These are phyloP conservation scores for Noctua janthina DNA, from an alignment of 2,888 invertebrate species.

Conservation along the genomic window DNA sequence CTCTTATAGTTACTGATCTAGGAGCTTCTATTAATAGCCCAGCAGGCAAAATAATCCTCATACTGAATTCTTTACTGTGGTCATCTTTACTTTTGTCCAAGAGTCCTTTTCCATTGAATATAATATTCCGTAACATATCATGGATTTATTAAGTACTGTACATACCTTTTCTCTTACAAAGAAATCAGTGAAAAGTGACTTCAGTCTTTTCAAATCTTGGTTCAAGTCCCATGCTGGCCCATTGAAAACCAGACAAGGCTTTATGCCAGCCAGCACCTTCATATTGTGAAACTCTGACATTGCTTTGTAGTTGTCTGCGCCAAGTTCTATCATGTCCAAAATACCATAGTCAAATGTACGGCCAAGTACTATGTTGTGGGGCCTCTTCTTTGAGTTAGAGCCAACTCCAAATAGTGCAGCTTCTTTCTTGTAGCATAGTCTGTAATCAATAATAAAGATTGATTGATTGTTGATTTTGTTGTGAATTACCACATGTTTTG, in stretches of 20 bases:
- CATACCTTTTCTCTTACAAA: slow-evolving; percentile 95
- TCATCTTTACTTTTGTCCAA: background rate
- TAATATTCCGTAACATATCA: background rate
- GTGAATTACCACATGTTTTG: background rate
- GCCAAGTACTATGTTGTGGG: slow-evolving; percentile 97
- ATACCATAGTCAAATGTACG: slow-evolving; percentile 97
- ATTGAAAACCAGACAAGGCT: slow-evolving; percentile 97
- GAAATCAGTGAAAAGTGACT: slow-evolving; percentile 97
- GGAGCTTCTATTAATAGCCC: background rate
- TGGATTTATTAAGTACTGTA: background rate
- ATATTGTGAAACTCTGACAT: slow-evolving; percentile 95
- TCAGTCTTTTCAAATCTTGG: slow-evolving; percentile 95
- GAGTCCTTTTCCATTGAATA: background rate
- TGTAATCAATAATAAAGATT: slow-evolving; percentile 70
- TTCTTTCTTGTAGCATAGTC: slow-evolving; percentile 95
- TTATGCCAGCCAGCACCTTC: slow-evolving; percentile 95
- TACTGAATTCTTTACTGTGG: background rate
- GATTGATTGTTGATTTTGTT: background rate
- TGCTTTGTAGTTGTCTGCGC: slow-evolving; percentile 95
- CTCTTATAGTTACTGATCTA: background rate
- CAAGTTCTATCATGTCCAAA: slow-evolving; percentile 99
- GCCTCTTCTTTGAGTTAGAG: slow-evolving; percentile 98
- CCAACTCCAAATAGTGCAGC: slow-evolving; percentile 97
- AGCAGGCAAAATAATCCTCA: background rate
- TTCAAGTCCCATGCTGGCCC: slow-evolving; percentile 97